Evolutionary conservation across 2,888 invertebrate genomes (phyloP).

Genomic region (Podabrus alpinus): DNA sequence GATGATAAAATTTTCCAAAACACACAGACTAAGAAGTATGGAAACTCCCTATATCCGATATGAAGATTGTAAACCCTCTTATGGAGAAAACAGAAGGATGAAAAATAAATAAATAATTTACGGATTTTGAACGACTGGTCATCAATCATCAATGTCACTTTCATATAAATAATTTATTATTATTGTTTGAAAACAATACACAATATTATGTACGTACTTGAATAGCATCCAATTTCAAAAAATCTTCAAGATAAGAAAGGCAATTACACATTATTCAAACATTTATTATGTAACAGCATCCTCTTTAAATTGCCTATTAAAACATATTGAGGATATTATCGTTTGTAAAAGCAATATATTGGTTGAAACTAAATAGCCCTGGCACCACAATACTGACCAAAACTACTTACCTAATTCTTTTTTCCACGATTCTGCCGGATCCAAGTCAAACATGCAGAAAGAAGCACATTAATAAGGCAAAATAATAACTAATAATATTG

Average conservation of each 20-base stretch:
- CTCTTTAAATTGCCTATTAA: not conserved
- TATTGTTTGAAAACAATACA: not conserved
- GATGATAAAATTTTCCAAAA: too few species aligned
- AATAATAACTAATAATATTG: conserved; percentile 31
- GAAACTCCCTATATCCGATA: too few species aligned
- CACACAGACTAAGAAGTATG: too few species aligned
- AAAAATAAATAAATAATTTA: too few species aligned
- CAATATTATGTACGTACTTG: not conserved
- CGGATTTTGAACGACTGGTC: too few species aligned
- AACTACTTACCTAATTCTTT: conserved; percentile 77
- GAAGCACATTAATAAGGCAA: conserved; percentile 39
- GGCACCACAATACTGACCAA: conserved; percentile 7
- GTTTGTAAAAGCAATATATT: not conserved
- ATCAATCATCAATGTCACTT: too few species aligned
- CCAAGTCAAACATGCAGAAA: conserved; percentile 61
- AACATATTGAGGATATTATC: not conserved
- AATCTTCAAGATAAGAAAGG: not conserved
- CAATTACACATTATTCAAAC: not conserved
- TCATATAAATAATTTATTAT: not conserved
- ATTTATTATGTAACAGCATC: not conserved
- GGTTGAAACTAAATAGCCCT: not conserved
- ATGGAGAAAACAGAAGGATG: too few species aligned
- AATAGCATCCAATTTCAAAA: not conserved
- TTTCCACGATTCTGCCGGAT: conserved; percentile 77
- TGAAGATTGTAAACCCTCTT: too few species aligned